Base-by-base conservation (phyloP, 2,797 vertebrate genomes). In the Myripristis murdjan region DNA sequence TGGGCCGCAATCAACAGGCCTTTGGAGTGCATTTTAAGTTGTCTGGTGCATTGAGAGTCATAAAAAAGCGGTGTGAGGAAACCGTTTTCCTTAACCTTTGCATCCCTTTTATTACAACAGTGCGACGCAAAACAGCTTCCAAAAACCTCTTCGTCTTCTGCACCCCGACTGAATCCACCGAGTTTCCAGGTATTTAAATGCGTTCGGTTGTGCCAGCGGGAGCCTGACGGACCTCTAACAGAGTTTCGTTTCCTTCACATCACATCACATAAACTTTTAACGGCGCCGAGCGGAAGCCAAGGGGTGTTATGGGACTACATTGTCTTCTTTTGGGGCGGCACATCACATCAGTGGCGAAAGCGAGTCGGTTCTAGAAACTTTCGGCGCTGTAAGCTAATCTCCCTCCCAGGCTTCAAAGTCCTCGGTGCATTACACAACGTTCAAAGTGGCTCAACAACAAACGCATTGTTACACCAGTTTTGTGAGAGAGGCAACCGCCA, bases 401-500 rank as follows among this genome's bases (percentile, higher is more conserved):
- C 66, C 64, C 79, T 81, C 52, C n/a, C 26, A 37, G 82, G 78
- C 63, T 56, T 73, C 24, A 65, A 76, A 84, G 62, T 16, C 72
- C 73, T 69, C 79, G 69, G 82, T 46, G 43, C 49, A 59, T 77
- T 49, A 57, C 64, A 77, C 64, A 82, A 79, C 55, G 73, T 75
- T 60, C 52, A n/a, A 69, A 75, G 23, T n/a, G 39, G 8, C 56
- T 24, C 64, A 60, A 79, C 57, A 68, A 60, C 71, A 54, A 72
- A 70, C 5, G 11, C 76, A 59, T 44, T 60, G 49, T 77, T 73
- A 43, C 23, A 18, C 53, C 64, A 35, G 26, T 64, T 79, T 41
- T 47, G 12, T 31, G 65, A 66, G 41, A 48, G n/a, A n/a, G n/a
- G 12, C 39, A 41, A 77, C 26, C 58, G 11, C 31, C 8, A 15